These are phyloP conservation scores for Callorhinus ursinus DNA, from an alignment of 2,113 vertebrate genomes.

Conservation along the genomic window DNA sequence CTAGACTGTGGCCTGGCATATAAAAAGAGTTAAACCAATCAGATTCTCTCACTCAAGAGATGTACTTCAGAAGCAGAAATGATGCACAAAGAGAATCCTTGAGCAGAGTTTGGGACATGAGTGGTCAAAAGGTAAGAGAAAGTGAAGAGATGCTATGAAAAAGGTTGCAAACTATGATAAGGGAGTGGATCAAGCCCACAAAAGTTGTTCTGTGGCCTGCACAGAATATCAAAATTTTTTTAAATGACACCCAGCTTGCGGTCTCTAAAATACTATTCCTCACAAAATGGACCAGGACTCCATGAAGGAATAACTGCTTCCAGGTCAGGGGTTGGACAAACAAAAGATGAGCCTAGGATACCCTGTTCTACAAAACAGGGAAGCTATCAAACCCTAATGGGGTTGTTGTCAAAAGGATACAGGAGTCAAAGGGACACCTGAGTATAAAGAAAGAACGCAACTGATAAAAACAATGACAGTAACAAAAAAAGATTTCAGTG, in stretches of 20 bases:
- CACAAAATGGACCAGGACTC: conserved; percentile 23
- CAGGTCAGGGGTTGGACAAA: neutral
- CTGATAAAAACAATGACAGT: neutral
- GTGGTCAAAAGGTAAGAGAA: conserved; percentile 1
- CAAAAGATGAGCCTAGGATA: neutral
- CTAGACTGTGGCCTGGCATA: neutral
- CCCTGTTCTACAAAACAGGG: conserved; percentile 5
- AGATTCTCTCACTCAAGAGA: neutral
- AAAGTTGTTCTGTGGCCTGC: neutral
- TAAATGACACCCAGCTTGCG: conserved; percentile 4
- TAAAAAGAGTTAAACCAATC: conserved; percentile 35
- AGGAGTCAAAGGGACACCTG: neutral
- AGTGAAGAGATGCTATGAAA: neutral
- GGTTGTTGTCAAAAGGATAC: neutral
- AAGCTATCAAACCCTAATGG: neutral
- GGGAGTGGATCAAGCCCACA: neutral
- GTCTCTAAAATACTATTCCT: conserved; percentile 11
- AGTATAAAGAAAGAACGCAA: neutral
- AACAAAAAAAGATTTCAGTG: neutral
- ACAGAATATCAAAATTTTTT: neutral
- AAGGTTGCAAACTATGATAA: neutral
- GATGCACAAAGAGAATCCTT: neutral
- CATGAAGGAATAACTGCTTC: neutral
- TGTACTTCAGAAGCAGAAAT: neutral
- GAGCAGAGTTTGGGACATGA: neutral